A percentile compares a stretch with the other conserved stretches of the same genome.
These are phyloP conservation scores for Hypercompe scribonia DNA, from an alignment of 2,888 invertebrate species.

Conservation along the genomic window DNA sequence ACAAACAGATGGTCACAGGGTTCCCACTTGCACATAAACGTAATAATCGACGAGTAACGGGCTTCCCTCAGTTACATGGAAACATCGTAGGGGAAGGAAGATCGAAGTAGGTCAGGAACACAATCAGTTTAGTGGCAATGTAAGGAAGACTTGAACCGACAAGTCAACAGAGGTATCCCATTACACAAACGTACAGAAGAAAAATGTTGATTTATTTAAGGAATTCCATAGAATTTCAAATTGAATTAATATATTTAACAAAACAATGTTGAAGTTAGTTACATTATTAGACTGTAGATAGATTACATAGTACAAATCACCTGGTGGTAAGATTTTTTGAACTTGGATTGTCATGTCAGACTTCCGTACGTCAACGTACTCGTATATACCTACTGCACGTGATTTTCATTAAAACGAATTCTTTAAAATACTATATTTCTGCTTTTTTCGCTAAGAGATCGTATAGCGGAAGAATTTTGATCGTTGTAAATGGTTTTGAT, in stretches of 20 bases:
- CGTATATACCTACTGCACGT: too few species aligned
- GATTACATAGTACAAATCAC: too few species aligned
- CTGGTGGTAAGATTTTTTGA: too few species aligned
- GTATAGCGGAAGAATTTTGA: too few species aligned
- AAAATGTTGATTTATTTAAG: not conserved
- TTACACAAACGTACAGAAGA: not conserved
- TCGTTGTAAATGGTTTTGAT: too few species aligned
- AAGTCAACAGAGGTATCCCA: not conserved
- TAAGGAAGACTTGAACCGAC: not conserved
- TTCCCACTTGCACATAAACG: conserved; percentile 14
- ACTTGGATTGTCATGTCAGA: too few species aligned
- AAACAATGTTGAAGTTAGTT: not conserved
- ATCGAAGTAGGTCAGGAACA: not conserved
- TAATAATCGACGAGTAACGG: conserved; percentile 12
- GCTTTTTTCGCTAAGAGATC: too few species aligned
- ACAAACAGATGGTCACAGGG: conserved; percentile 49
- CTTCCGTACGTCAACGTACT: too few species aligned
- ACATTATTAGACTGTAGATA: not conserved
- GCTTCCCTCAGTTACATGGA: not conserved
- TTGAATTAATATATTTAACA: not conserved
- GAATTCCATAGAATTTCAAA: not conserved
- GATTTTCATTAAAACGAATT: too few species aligned
- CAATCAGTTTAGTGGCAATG: not conserved
- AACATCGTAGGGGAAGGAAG: not conserved
- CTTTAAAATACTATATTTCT: too few species aligned